Conservation (phyloP, 2,113 vertebrate genomes). For the Anas platyrhynchos region DNA sequence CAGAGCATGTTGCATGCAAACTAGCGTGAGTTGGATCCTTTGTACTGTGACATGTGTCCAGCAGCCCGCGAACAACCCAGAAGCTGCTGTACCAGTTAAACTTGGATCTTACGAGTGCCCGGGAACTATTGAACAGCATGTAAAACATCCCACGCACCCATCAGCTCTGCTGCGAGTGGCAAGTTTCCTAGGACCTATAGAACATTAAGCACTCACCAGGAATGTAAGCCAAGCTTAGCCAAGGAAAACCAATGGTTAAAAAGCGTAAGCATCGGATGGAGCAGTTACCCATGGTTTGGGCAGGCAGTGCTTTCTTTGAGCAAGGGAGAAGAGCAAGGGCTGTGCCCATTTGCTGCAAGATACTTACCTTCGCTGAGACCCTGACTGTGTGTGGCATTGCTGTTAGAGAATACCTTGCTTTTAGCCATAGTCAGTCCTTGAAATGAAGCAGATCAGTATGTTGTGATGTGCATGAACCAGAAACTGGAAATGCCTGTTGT, state of each 20-base stretch:
- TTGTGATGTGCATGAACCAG: background rate
- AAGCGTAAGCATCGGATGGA: background rate
- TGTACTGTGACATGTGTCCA: constrained; percentile 16
- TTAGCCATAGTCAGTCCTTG: background rate
- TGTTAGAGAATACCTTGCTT: background rate
- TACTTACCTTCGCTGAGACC: background rate
- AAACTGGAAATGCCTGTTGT: constrained; percentile 71
- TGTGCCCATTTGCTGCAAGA: background rate
- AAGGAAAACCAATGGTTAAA: constrained; percentile 15
- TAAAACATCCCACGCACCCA: constrained; percentile 6
- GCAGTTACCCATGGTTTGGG: background rate
- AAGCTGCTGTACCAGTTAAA: constrained; percentile 1
- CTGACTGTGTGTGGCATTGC: background rate
- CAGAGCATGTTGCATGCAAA: background rate
- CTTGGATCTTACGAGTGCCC: background rate
- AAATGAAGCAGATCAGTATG: background rate
- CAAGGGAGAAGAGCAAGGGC: background rate
- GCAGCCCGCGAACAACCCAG: constrained; percentile 23
- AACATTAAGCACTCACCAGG: background rate
- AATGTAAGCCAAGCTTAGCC: background rate
- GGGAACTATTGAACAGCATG: background rate
- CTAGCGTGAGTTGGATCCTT: constrained; percentile 1
- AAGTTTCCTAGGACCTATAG: constrained; percentile 25
- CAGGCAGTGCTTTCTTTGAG: background rate
- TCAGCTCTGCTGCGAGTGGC: background rate